Evolutionary conservation across 2,888 invertebrate genomes (phyloP).

Genomic region (Cheilosia urbana): DNA sequence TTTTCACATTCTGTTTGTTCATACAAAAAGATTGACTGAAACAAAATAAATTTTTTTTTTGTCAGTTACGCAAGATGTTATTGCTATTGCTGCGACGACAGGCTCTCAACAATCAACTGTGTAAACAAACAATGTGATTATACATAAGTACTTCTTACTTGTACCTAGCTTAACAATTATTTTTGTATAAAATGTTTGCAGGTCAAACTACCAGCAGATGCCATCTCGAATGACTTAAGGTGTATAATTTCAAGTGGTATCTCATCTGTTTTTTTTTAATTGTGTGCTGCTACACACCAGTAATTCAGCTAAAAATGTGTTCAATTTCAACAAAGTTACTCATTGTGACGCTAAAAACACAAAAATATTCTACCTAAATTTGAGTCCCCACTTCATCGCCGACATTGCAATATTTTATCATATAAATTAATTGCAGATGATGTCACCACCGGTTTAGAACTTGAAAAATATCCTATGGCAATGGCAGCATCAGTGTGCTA

Average conservation of each 20-base stretch:
- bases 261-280: not conserved
- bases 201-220: not conserved
- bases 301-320: not conserved
- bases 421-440: constrained; percentile 58
- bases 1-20: not conserved
- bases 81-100: not conserved
- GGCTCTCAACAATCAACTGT: no score
- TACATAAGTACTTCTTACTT: not conserved
- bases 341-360: no score
- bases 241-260: not conserved
- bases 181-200: no score
- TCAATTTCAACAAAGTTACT: not conserved
- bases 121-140: no score
- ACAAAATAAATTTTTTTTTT: not conserved
- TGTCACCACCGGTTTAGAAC: constrained; percentile 64
- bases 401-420: constrained; percentile 66
- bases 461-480: constrained; percentile 13
- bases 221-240: not conserved
- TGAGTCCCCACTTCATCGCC: not conserved
- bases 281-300: not conserved
- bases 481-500: constrained; percentile 20
- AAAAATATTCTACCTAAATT: no score
- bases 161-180: not conserved
- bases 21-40: not conserved
- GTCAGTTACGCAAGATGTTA: not conserved